Evolutionary conservation across 1,140 invertebrate species (phyloP), one percentile per base, ranked within the genome.

Genomic region (Achatina immaculata): DNA sequence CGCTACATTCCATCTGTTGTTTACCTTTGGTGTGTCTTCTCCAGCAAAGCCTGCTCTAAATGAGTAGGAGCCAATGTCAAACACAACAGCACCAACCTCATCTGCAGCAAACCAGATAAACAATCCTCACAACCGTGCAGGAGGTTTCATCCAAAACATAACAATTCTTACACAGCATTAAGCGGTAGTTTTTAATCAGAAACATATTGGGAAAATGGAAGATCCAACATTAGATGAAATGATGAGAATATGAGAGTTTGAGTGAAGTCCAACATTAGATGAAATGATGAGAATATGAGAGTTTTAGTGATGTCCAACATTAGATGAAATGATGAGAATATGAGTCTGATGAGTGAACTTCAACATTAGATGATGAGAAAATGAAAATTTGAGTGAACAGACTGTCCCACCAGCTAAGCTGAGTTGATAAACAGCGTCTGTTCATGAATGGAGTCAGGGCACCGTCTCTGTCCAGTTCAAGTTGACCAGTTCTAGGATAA

Each of bases 21-120:
- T 76, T 82, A 91, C 89, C 87, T 92, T 92, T 75, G 97, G 97
- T 28, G 95, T 95, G 90, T 98, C 97, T 91, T 98, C 97, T 79
- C 96, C 96, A 31, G 95, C 96, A 93, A 96, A 97, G 36, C 96
- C 96, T 34, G 95, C 95, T 81, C 96, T 92, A 45, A 97, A 90
- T 0, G 96, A 96, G 91, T 96, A 95, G 87, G 97, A 96, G 0
- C 97, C 98, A 66, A 97, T 94, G 92, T 99, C 98, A 90, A 99
- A 98, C 19, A 99, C 98, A 78, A 99, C 90, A 0, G 98, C 98
- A 24, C 98, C 98, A 84, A 99, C 99, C 91, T 99, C 98, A 93
- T 99, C 98, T 93, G 87, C 84, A 83, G 40, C 85, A 66, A 79
- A 77, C 82, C 76, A 76, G 40, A 80, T 45, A 40, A 14, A 21